These are phyloP conservation scores for Bathynomus jamesi DNA, from an alignment of 1,140 invertebrate genomes.

Conservation along the genomic window DNA sequence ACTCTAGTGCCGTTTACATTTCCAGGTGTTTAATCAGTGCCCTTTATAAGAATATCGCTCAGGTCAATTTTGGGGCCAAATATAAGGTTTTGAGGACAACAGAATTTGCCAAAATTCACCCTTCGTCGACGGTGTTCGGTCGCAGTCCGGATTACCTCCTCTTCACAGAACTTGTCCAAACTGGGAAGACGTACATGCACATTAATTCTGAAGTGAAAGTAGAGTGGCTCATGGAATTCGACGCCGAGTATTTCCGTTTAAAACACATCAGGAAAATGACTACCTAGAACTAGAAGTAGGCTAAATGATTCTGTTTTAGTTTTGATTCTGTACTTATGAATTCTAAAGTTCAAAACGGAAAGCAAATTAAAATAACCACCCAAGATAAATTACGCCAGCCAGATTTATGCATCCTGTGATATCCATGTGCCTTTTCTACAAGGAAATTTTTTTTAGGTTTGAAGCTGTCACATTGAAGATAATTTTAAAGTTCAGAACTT, in stretches of 20 bases:
- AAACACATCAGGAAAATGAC: conserved; percentile 23
- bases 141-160: conserved; percentile 69
- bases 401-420: too few species aligned
- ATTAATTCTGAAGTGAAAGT: conserved; percentile 61
- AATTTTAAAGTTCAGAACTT: too few species aligned
- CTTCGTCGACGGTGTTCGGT: conserved; percentile 65
- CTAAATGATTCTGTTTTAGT: too few species aligned
- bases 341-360: too few species aligned
- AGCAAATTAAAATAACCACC: too few species aligned
- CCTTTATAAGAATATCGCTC: conserved; percentile 82
- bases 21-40: conserved; percentile 64
- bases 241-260: conserved; percentile 40
- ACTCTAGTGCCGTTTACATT: neutral
- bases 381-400: too few species aligned
- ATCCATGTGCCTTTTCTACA: too few species aligned
- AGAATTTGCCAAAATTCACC: conserved; percentile 69
- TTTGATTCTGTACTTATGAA: too few species aligned
- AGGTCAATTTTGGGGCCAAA: conserved; percentile 62
- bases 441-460: too few species aligned
- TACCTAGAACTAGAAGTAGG: too few species aligned
- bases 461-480: too few species aligned
- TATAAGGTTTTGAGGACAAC: conserved; percentile 62
- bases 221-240: conserved; percentile 61
- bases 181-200: conserved; percentile 72
- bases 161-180: conserved; percentile 82